Evolutionary conservation across 2,797 vertebrate genomes (phyloP).

Genomic region (Apogon talboti): DNA sequence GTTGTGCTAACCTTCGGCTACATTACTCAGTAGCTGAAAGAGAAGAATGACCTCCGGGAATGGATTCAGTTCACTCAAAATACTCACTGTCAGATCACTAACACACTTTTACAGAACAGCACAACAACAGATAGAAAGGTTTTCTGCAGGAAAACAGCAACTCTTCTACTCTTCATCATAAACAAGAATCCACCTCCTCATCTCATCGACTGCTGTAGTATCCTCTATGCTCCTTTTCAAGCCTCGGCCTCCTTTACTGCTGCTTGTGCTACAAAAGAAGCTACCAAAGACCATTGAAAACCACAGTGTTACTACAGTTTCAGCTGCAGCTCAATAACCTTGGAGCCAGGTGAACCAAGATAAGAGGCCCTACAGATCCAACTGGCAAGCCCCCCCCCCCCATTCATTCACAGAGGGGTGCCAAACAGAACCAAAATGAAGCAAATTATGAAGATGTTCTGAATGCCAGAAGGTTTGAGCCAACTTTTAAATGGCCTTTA

Average conservation of each 20-base stretch:
- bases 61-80: too few relatives aligned
- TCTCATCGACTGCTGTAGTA: background rate
- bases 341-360: slow-evolving; percentile 21
- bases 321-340: background rate
- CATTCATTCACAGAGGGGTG: too few relatives aligned
- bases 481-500: slow-evolving; percentile 21
- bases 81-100: too few relatives aligned
- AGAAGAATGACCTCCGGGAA: too few relatives aligned
- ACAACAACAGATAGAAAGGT: background rate
- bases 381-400: background rate
- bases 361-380: slow-evolving; percentile 1
- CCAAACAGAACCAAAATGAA: slow-evolving; percentile 32
- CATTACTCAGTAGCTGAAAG: too few relatives aligned
- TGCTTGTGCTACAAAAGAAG: too few relatives aligned
- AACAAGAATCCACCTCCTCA: background rate
- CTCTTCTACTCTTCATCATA: slow-evolving; percentile 13
- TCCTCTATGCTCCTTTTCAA: slow-evolving; percentile 11
- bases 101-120: too few relatives aligned
- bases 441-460: slow-evolving; percentile 23
- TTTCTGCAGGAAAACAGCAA: too few relatives aligned
- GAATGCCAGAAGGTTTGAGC: slow-evolving; percentile 10
- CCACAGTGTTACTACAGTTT: background rate
- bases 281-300: background rate
- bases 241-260: background rate
- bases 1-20: too few relatives aligned